Percentiles rank a stretch among this genome's conserved stretches.
Conservation (phyloP, 1,140 invertebrate species). For the Monochamus saltuarius region DNA sequence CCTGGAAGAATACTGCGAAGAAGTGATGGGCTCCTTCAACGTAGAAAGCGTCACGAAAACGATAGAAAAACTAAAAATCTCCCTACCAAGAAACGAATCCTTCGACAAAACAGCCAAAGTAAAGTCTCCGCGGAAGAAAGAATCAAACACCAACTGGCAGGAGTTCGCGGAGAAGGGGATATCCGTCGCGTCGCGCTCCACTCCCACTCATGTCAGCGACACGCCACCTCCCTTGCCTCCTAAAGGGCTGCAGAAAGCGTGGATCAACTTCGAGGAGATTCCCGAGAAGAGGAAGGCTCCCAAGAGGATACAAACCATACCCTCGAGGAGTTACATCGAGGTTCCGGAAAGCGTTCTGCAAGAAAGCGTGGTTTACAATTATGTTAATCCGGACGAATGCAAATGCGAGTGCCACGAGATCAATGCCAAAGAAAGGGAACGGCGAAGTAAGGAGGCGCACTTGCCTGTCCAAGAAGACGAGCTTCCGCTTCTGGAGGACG, state of each 20-base stretch:
- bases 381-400: conserved; percentile 81
- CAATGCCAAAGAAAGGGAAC: conserved; percentile 33
- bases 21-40: conserved; percentile 44
- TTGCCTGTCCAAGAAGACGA: conserved; percentile 41
- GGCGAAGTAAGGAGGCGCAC: conserved; percentile 16
- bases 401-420: conserved; percentile 79
- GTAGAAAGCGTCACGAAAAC: conserved; percentile 45
- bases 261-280: conserved; percentile 85
- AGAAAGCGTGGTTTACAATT: conserved; percentile 63
- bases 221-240: conserved; percentile 56
- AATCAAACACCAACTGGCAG: conserved; percentile 59
- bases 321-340: conserved; percentile 53
- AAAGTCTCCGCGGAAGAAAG: conserved; percentile 55
- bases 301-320: conserved; percentile 77
- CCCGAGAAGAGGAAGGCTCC: conserved; percentile 76
- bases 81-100: conserved; percentile 63
- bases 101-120: conserved; percentile 26
- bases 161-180: conserved; percentile 65
- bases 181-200: conserved; percentile 16
- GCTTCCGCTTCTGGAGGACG: conserved; percentile 41
- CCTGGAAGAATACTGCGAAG: conserved; percentile 70
- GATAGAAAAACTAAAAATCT: conserved; percentile 69
- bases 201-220: conserved; percentile 10
- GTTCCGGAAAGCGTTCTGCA: conserved; percentile 43
- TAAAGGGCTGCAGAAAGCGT: conserved; percentile 56